These are phyloP conservation scores for Tetheella fluctuosa DNA, from an alignment of 2,888 invertebrate species.

Conservation along the genomic window DNA sequence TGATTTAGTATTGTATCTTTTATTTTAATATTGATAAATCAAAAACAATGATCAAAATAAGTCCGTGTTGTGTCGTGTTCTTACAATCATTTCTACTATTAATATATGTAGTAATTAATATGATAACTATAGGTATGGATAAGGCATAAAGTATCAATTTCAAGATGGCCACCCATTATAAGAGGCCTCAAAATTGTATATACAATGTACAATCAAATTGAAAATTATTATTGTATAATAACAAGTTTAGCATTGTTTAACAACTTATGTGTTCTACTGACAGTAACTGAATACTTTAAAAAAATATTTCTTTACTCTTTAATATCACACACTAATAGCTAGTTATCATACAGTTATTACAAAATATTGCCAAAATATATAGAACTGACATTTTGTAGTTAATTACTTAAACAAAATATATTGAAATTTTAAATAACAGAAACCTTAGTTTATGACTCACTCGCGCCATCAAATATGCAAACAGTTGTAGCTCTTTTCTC, in stretches of 20 bases:
- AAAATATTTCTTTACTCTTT: too few species aligned
- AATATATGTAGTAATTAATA: not conserved
- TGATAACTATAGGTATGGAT: not conserved
- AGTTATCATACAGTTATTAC: too few species aligned
- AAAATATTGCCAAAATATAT: too few species aligned
- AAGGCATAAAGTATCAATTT: not conserved
- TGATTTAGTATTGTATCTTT: too few species aligned
- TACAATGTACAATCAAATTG: not conserved
- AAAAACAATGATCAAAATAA: conserved; percentile 19
- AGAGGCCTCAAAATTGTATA: not conserved
- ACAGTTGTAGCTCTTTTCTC: too few species aligned
- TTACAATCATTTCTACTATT: conserved; percentile 31
- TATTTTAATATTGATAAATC: conserved; percentile 30
- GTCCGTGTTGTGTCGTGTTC: conserved; percentile 41
- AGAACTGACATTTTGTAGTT: too few species aligned
- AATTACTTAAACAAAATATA: too few species aligned
- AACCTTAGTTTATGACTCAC: too few species aligned
- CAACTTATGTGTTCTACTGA: not conserved
- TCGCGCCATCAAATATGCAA: too few species aligned
- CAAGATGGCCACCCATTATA: not conserved
- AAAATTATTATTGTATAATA: not conserved
- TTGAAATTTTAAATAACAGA: too few species aligned
- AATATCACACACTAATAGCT: too few species aligned
- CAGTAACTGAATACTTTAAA: too few species aligned
- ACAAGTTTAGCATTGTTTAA: not conserved